Evolutionary conservation across 2,113 vertebrate species (phyloP), one percentile per base, ranked within the genome.

Genomic region (Heterotis niloticus): DNA sequence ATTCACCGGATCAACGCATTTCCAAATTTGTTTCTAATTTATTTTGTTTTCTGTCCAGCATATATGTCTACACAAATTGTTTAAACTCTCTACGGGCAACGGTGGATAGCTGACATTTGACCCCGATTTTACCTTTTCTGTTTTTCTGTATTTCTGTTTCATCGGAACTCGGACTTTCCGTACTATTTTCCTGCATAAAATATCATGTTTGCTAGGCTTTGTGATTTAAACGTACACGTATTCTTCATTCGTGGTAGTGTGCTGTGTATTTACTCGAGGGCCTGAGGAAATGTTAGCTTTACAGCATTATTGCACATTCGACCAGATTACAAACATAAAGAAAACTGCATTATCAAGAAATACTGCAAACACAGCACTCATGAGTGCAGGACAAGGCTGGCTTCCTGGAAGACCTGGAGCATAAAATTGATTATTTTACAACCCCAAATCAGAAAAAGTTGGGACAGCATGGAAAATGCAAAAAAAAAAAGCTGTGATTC

Each of bases 351-450:
- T 66, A 5, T 52, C 67, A 64, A n/a, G 60, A n/a, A 70, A 72
- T 76, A 75, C 77, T 29, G 44, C 64, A 60, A 51, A 81, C 72
- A 62, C 17, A 56, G 77, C 83, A 78, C 65, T 79, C 77, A 73
- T 90, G 88, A 81, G 85, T 87, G 84, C 74, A 60, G 87, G 89
- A 88, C 85, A 84, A 84, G 85, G 70, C 85, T 83, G 70, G 79
- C 79, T 81, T 84, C 78, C 82, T 34, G 85, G 84, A 78, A 89
- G 86, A 78, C 87, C 88, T 86, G 84, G 70, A 16, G 78, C 14
- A 34, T 81, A 79, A 64, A 34, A 16, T 11, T 76, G 86, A 90
- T 89, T 87, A 79, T 90, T 90, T 90, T 84, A n/a, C n/a, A n/a
- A n/a, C n/a, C n/a, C n/a, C n/a, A n/a, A n/a, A n/a, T n/a, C n/a